phyloP scores from a whole-genome alignment of 2,113 vertebrate genomes.

The Corvus cornix region DNA sequence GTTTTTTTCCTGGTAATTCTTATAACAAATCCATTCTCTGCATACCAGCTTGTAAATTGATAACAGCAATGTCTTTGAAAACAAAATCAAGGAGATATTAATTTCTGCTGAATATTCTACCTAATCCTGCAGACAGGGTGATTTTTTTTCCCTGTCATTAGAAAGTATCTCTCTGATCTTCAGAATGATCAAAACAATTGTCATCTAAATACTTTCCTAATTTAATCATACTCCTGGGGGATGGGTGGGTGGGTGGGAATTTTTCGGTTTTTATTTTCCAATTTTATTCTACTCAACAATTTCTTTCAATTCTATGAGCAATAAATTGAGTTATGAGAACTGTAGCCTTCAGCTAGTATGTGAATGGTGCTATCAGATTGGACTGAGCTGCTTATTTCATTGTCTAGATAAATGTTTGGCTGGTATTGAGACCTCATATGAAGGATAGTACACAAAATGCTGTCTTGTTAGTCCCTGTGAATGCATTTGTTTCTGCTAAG shows the following conservation, averaged over 20 bases:
- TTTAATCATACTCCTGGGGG: neutral
- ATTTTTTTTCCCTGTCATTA: neutral
- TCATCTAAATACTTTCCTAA: neutral
- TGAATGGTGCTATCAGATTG: neutral
- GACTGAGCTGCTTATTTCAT: neutral
- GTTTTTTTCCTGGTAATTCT: slow-evolving; percentile 12
- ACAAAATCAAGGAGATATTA: neutral
- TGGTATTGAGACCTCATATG: neutral
- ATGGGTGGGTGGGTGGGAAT: no score
- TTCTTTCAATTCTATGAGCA: neutral
- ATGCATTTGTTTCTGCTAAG: neutral
- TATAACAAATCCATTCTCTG: neutral
- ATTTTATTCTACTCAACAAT: neutral
- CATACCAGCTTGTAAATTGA: neutral
- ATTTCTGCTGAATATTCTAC: slow-evolving; percentile 27
- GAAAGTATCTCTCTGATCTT: neutral
- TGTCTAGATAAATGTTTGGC: neutral
- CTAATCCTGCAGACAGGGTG: neutral
- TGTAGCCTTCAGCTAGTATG: neutral
- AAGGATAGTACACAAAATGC: neutral
- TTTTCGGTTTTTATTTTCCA: fast-evolving
- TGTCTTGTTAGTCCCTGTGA: neutral
- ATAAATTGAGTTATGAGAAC: neutral
- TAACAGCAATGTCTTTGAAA: neutral
- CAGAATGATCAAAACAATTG: neutral